Conservation (phyloP, 2,797 vertebrate genomes). For the Alectoris magna region DNA sequence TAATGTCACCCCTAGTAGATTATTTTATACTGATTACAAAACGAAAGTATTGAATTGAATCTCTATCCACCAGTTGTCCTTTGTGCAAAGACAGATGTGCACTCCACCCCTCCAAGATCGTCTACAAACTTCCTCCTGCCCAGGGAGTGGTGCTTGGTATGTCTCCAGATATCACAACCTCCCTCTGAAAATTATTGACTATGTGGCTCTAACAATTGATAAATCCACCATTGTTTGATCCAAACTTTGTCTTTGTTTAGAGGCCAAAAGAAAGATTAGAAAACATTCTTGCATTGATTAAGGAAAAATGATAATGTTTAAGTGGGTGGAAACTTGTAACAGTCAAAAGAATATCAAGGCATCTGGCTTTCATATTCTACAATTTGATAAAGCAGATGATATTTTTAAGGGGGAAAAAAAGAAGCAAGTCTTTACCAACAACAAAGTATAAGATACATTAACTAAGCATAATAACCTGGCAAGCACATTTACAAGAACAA, state of each 20-base stretch:
- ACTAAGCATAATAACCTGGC: neutral
- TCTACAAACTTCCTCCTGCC: neutral
- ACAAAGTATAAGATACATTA: neutral
- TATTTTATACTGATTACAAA: neutral
- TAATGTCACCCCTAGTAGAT: neutral
- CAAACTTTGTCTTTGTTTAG: conserved; percentile 28
- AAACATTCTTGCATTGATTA: neutral
- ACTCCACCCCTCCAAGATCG: neutral
- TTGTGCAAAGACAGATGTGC: conserved; percentile 19
- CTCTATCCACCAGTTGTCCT: neutral
- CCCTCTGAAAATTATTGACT: conserved; percentile 39
- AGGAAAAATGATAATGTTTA: neutral
- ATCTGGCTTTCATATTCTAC: conserved; percentile 25
- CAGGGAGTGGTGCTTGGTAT: neutral
- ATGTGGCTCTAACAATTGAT: neutral
- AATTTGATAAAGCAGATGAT: neutral
- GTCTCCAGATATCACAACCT: neutral
- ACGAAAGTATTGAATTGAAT: neutral
- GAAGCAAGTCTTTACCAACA: neutral
- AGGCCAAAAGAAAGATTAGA: conserved; percentile 23
- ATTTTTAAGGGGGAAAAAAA: neutral
- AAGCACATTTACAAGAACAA: neutral
- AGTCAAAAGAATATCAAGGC: neutral
- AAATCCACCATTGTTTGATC: neutral
- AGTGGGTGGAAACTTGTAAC: neutral